Conservation (phyloP, 2,113 vertebrate species). For the Numida meleagris region DNA sequence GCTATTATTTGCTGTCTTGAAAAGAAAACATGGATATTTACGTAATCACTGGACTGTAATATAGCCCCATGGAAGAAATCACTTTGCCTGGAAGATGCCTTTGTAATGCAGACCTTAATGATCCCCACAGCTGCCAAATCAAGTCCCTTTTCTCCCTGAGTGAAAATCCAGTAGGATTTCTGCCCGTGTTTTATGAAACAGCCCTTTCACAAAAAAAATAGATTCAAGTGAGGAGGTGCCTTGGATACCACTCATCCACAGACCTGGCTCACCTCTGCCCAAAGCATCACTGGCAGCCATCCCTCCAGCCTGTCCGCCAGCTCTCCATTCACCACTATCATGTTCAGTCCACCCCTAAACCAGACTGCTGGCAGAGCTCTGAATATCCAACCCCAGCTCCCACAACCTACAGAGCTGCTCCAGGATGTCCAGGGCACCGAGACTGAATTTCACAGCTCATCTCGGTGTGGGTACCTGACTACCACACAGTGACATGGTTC, state of each 20-base stretch:
- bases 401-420: not conserved
- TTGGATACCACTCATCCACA: not conserved
- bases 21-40: slow-evolving; percentile 52
- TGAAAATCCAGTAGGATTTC: not conserved
- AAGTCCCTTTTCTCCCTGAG: not conserved
- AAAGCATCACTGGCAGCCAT: not conserved
- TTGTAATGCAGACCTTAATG: not conserved
- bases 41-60: slow-evolving; percentile 8
- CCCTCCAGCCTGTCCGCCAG: not conserved
- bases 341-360: not conserved
- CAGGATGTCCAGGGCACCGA: not conserved
- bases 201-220: not conserved
- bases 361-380: not conserved
- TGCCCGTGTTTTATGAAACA: not conserved
- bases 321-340: not conserved
- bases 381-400: fast-evolving
- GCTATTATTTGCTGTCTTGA: not conserved
- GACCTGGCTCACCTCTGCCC: not conserved
- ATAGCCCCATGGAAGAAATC: slow-evolving; percentile 13
- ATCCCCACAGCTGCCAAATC: not conserved
- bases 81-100: not conserved
- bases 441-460: not conserved
- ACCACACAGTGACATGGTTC: not conserved
- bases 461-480: not conserved
- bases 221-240: not conserved